phyloP scores from a whole-genome alignment of 2,797 vertebrate genomes.

The Lindbergichthys nudifrons region DNA sequence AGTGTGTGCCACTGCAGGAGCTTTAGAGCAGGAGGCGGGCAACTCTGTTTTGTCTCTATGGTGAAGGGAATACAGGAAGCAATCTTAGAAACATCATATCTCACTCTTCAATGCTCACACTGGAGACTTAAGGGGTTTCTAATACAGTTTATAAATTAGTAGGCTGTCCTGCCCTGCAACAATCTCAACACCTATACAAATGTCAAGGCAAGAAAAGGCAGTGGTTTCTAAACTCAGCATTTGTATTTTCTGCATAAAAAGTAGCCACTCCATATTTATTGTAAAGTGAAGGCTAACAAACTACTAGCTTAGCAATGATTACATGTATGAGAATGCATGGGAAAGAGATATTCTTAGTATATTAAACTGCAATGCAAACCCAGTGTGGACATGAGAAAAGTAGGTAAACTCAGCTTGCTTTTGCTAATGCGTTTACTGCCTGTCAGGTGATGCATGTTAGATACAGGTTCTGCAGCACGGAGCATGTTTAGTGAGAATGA shows the following conservation, averaged over 20 bases:
- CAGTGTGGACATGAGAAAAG: background rate
- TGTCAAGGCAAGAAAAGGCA: background rate
- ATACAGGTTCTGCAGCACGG: constrained; percentile 20
- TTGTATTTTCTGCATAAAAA: constrained; percentile 1
- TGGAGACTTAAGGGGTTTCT: constrained; percentile 3
- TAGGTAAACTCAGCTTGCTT: constrained; percentile 23
- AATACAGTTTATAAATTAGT: background rate
- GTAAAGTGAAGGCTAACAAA: background rate
- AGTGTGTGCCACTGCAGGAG: constrained; percentile 41
- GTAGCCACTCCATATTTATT: background rate
- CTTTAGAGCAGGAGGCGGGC: constrained; percentile 39
- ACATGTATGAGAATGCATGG: background rate
- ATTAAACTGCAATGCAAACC: background rate
- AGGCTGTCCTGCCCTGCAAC: background rate
- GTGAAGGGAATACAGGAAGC: constrained; percentile 43
- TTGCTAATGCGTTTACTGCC: constrained; percentile 35
- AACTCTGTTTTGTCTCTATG: constrained; percentile 28
- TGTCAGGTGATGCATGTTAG: constrained; percentile 45
- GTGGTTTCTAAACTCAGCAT: background rate
- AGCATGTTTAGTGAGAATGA: constrained; percentile 16
- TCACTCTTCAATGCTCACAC: constrained; percentile 4
- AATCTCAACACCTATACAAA: background rate
- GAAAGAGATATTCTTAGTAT: background rate
- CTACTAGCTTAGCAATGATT: background rate
- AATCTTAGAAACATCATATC: constrained; percentile 12